A percentile compares a stretch with the other conserved stretches of the same genome.
phyloP scores from a whole-genome alignment of 2,888 invertebrate species.

The Cheilosia vulpina region DNA sequence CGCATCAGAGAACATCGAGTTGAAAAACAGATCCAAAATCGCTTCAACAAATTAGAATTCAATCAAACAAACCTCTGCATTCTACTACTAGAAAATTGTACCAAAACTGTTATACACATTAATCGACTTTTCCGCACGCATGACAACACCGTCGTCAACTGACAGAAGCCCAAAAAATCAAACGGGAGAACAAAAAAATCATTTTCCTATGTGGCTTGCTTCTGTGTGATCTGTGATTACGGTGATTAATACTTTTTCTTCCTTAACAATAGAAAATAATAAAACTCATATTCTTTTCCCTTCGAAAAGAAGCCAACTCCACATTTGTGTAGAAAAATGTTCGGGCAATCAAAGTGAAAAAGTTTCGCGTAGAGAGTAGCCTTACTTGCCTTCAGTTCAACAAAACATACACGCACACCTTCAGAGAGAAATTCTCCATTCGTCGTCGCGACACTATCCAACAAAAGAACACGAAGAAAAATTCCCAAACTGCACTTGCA shows the following conservation, averaged over 20 bases:
- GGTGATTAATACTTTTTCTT: conserved; percentile 64
- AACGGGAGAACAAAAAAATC: conserved; percentile 65
- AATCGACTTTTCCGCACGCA: conserved; percentile 41
- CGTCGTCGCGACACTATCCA: conserved; percentile 50
- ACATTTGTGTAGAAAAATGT: conserved; percentile 30
- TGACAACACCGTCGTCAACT: conserved; percentile 66
- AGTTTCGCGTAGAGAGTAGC: conserved; percentile 27
- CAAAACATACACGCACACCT: conserved; percentile 46
- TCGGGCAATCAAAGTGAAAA: conserved; percentile 32
- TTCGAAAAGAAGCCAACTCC: background rate
- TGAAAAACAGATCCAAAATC: no score
- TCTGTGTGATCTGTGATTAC: conserved; percentile 68
- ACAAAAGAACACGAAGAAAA: conserved; percentile 62
- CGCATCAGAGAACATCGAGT: no score
- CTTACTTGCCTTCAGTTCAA: background rate
- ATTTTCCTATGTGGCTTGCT: conserved; percentile 72
- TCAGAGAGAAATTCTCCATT: conserved; percentile 33
- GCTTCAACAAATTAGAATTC: no score
- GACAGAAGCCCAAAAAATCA: conserved; percentile 53
- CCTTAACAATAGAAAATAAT: conserved; percentile 19
- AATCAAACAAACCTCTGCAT: conserved; percentile 36
- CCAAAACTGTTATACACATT: conserved; percentile 38
- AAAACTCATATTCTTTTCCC: conserved; percentile 5
- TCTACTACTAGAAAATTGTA: conserved; percentile 51
- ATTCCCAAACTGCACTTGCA: conserved; percentile 46